These are phyloP conservation scores for Anguilla megastoma DNA, from an alignment of 2,797 vertebrate genomes.

Conservation along the genomic window DNA sequence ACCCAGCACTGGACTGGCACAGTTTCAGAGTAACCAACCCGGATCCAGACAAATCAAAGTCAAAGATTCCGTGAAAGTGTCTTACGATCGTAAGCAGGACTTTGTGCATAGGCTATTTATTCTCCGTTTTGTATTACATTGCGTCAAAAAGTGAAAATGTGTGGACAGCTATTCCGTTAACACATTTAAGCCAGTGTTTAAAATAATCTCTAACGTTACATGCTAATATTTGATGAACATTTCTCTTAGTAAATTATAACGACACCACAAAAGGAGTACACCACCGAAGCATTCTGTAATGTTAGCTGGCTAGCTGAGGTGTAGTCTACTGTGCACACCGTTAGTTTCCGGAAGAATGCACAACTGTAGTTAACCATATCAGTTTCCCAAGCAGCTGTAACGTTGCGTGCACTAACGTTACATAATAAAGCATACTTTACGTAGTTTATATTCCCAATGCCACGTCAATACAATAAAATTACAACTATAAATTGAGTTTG, in stretches of 20 bases:
- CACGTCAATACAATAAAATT: background rate
- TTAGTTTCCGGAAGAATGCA: constrained; percentile 26
- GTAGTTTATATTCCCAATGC: background rate
- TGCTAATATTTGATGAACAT: background rate
- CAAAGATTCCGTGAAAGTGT: too few relatives aligned
- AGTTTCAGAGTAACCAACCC: too few relatives aligned
- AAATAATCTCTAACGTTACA: too few relatives aligned
- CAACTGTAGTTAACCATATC: constrained; percentile 1
- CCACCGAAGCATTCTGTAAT: background rate
- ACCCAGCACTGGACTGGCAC: too few relatives aligned
- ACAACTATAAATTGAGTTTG: background rate
- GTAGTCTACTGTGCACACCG: constrained; percentile 6
- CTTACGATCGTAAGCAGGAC: too few relatives aligned
- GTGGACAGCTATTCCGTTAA: background rate
- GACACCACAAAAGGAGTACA: background rate
- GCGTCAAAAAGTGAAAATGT: background rate
- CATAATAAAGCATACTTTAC: background rate
- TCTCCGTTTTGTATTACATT: background rate
- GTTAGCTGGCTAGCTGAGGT: background rate
- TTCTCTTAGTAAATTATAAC: background rate
- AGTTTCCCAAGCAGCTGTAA: background rate
- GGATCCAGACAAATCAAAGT: too few relatives aligned
- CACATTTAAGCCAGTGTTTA: background rate
- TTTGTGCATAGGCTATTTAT: background rate
- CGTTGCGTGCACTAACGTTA: background rate